phyloP scores from a whole-genome alignment of 2,888 invertebrate species.

The Aricia artaxerxes region DNA sequence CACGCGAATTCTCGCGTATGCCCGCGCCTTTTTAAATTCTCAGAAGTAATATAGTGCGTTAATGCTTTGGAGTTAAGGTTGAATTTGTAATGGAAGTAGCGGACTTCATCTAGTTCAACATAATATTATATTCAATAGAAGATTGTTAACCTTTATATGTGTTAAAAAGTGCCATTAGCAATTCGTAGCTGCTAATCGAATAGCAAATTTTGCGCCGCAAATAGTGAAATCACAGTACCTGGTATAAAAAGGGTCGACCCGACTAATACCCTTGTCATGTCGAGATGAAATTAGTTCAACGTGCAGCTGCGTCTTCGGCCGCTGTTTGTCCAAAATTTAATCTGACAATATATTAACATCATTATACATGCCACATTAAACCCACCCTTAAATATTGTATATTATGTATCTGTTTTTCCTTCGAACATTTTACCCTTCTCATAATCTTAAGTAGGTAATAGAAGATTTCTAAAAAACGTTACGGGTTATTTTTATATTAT shows the following conservation, averaged over 20 bases:
- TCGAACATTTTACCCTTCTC: neutral
- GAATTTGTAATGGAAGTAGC: too few relatives aligned
- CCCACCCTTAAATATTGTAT: conserved; percentile 4
- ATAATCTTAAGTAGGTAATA: neutral
- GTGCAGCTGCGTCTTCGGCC: conserved; percentile 66
- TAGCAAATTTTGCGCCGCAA: conserved; percentile 36
- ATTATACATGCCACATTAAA: conserved; percentile 44
- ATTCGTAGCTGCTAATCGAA: conserved; percentile 14
- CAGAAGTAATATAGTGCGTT: too few relatives aligned
- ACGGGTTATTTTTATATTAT: too few relatives aligned
- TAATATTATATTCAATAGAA: too few relatives aligned
- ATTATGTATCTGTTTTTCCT: neutral
- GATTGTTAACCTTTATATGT: too few relatives aligned
- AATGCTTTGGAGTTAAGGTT: too few relatives aligned
- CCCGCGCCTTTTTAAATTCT: too few relatives aligned
- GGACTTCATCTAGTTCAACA: too few relatives aligned
- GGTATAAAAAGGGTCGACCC: conserved; percentile 74
- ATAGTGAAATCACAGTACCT: conserved; percentile 46
- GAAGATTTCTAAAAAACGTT: neutral
- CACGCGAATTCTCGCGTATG: too few relatives aligned
- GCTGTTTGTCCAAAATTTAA: conserved; percentile 70
- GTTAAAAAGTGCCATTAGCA: neutral
- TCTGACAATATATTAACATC: conserved; percentile 58
- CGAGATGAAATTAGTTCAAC: conserved; percentile 76
- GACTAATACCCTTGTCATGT: conserved; percentile 79